phyloP scores from a whole-genome alignment of 2,113 vertebrate species.

The Calonectris borealis region DNA sequence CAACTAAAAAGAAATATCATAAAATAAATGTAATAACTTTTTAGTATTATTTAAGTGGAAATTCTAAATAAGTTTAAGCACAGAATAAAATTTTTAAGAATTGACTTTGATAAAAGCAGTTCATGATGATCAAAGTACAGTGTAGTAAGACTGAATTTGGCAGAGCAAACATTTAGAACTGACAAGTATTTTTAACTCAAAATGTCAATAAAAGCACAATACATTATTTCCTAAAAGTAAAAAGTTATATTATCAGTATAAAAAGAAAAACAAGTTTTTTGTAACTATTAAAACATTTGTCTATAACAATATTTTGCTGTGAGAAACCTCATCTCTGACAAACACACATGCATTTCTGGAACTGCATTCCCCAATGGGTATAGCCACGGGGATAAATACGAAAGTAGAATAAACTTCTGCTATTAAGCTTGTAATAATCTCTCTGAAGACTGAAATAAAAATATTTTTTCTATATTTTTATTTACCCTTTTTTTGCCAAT shows the following conservation, averaged over 20 bases:
- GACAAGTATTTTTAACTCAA: not conserved
- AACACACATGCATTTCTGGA: not conserved
- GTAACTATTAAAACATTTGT: not conserved
- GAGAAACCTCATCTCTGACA: not conserved
- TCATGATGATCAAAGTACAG: not conserved
- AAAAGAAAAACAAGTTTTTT: not conserved
- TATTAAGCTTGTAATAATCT: not conserved
- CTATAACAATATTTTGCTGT: not conserved
- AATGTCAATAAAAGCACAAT: not conserved
- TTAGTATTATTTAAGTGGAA: not conserved
- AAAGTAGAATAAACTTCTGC: not conserved
- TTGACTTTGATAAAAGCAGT: not conserved
- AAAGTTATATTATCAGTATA: not conserved
- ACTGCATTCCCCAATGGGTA: not conserved
- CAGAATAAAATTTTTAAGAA: not conserved
- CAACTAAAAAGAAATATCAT: not conserved
- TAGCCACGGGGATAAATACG: accelerated
- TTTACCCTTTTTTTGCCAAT: not conserved
- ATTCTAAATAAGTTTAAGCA: not conserved
- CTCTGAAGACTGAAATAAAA: not conserved
- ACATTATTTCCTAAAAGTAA: not conserved
- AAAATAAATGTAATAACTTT: not conserved
- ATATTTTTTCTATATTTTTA: not conserved
- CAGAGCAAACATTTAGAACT: not conserved
- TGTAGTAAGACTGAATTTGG: not conserved